These are phyloP conservation scores for Euzetes globulus DNA, from an alignment of 2,888 invertebrate genomes.

Conservation along the genomic window DNA sequence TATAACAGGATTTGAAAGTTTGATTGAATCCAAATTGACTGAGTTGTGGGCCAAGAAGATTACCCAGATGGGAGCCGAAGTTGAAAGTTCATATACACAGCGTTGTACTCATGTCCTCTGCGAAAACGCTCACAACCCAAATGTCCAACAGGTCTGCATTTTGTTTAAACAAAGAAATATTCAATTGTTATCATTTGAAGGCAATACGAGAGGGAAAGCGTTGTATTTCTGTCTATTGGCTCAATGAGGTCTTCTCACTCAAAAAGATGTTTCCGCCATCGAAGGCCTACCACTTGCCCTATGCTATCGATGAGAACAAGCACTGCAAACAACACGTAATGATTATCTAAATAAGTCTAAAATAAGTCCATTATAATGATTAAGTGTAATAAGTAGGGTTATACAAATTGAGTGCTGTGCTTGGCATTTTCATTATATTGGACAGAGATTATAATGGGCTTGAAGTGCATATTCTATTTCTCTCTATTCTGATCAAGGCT, in stretches of 20 bases:
- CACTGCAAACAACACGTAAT: constrained; percentile 49
- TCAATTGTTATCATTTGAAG: constrained; percentile 45
- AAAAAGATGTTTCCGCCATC: constrained; percentile 84
- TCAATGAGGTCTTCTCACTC: constrained; percentile 78
- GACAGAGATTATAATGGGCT: no score
- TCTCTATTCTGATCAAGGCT: no score
- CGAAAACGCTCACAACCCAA: constrained; percentile 79
- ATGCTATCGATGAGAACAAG: constrained; percentile 47
- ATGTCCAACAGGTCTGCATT: constrained; percentile 66
- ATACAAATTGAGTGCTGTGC: no score
- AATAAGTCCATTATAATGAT: no score
- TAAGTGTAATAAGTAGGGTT: no score
- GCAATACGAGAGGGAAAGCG: constrained; percentile 59
- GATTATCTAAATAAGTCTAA: not conserved
- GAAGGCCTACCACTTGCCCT: constrained; percentile 84
- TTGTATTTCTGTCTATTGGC: constrained; percentile 76
- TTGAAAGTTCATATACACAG: constrained; percentile 72
- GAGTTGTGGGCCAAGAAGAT: constrained; percentile 43
- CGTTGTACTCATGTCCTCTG: constrained; percentile 87
- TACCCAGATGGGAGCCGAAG: constrained; percentile 73
- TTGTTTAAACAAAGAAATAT: not conserved
- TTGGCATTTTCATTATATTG: no score
- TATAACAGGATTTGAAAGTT: constrained; percentile 67
- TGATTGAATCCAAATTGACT: constrained; percentile 44
- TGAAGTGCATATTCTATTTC: no score